phyloP scores from a whole-genome alignment of 2,113 vertebrate species.

The Hyperoodon ampullatus region DNA sequence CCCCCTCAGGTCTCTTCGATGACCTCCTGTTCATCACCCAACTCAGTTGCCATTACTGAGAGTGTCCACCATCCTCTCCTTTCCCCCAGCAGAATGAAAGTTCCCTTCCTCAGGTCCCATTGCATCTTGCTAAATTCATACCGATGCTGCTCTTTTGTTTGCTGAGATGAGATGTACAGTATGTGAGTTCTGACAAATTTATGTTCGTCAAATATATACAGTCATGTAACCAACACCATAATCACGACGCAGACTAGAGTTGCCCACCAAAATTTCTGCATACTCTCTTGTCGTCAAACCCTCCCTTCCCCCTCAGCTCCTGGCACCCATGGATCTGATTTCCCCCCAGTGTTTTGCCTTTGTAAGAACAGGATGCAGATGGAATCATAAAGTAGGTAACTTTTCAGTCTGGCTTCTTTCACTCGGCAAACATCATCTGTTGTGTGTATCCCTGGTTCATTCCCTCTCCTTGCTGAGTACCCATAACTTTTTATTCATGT shows the following conservation, averaged over 20 bases:
- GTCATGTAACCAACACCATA: background rate
- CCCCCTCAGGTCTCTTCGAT: background rate
- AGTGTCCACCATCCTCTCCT: background rate
- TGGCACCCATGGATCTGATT: background rate
- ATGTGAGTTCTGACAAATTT: background rate
- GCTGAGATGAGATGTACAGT: background rate
- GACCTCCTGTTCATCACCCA: background rate
- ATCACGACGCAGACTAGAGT: background rate
- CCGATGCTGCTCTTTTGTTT: background rate
- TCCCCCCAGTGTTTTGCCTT: background rate
- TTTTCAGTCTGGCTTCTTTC: background rate
- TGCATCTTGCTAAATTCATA: background rate
- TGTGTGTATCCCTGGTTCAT: background rate
- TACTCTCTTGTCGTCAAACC: too few species aligned
- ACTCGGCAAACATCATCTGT: background rate
- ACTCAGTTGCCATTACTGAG: background rate
- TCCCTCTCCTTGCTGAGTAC: background rate
- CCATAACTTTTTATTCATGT: background rate
- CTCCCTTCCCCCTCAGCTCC: background rate
- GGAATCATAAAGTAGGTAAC: background rate
- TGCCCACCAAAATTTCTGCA: fast-evolving
- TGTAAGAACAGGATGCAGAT: background rate
- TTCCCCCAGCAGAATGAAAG: background rate
- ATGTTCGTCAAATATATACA: fast-evolving
- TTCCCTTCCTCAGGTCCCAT: background rate